A percentile compares a stretch with the other conserved stretches of the same genome.
Evolutionary conservation across 1,140 invertebrate genomes (phyloP).

Genomic region (Drosophila sp.): DNA sequence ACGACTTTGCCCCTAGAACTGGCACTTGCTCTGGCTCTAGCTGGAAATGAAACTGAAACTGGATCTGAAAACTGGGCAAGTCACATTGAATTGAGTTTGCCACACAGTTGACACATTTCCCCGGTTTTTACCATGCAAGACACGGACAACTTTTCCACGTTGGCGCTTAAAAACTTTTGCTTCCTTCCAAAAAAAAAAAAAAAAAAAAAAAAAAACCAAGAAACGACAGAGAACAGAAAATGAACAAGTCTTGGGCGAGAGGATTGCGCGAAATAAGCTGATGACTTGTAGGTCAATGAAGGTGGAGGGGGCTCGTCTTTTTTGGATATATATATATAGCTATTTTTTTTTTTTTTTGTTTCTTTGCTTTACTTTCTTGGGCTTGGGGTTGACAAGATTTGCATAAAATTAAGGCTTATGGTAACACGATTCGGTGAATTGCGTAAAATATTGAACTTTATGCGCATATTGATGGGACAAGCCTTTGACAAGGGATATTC

Average conservation of each 20-base stretch:
- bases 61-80: constrained; percentile 31
- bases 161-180: constrained; percentile 73
- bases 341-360: too few relatives aligned
- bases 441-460: constrained; percentile 78
- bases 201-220: not conserved
- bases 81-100: constrained; percentile 37
- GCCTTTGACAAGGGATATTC: constrained; percentile 48
- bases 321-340: too few relatives aligned
- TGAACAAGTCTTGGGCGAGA: constrained; percentile 40
- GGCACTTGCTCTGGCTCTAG: not conserved
- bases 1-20: constrained; percentile 31
- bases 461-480: constrained; percentile 68
- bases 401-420: constrained; percentile 80
- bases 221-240: constrained; percentile 1
- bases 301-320: too few relatives aligned
- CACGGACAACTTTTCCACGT: constrained; percentile 75
- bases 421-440: constrained; percentile 71
- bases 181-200: not conserved
- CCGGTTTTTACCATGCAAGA: constrained; percentile 65
- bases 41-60: constrained; percentile 7
- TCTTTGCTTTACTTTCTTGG: constrained; percentile 5
- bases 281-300: constrained; percentile 34
- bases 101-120: constrained; percentile 64
- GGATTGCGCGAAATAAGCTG: constrained; percentile 68
- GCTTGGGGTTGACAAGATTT: constrained; percentile 70